phyloP scores from a whole-genome alignment of 2,888 invertebrate species.

The Scaptomyza cyrtandrae region DNA sequence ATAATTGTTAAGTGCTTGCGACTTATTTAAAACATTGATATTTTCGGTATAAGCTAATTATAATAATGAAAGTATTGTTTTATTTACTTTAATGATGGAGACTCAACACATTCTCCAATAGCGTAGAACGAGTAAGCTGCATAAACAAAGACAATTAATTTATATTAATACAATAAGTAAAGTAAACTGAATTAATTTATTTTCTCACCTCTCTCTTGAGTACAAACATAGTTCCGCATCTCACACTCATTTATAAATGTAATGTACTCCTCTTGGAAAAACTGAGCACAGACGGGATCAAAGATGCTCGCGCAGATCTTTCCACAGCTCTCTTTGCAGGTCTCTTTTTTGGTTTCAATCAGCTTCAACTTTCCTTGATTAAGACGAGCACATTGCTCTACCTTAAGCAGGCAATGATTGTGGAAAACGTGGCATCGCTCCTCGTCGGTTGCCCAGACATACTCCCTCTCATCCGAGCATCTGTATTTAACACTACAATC shows the following conservation, averaged over 20 bases:
- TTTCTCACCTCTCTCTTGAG: slow-evolving; percentile 12
- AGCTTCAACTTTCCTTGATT: slow-evolving; percentile 13
- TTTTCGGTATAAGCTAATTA: neutral
- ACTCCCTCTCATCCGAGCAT: slow-evolving; percentile 18
- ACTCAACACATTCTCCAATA: slow-evolving; percentile 7
- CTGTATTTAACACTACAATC: slow-evolving; percentile 17
- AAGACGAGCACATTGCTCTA: slow-evolving; percentile 27
- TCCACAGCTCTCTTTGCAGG: slow-evolving; percentile 22
- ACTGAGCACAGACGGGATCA: slow-evolving; percentile 32
- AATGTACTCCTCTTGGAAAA: slow-evolving; percentile 28
- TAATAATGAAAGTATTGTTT: neutral
- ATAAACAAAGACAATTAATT: neutral
- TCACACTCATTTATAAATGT: slow-evolving; percentile 37
- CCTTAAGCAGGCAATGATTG: slow-evolving; percentile 17
- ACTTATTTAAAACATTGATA: neutral
- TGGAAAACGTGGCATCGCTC: slow-evolving; percentile 32
- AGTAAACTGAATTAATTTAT: no score
- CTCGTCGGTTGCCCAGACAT: slow-evolving; percentile 44
- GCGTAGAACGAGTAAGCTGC: slow-evolving; percentile 26
- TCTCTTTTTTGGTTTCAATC: slow-evolving; percentile 11
- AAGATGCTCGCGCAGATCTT: slow-evolving; percentile 3
- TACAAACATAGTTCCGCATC: slow-evolving; percentile 29
- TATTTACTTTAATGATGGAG: neutral
- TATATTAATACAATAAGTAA: neutral
- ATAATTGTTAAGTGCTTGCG: no score